Base-by-base conservation (phyloP, 2,113 vertebrate species). In the Limnothrissa miodon region DNA sequence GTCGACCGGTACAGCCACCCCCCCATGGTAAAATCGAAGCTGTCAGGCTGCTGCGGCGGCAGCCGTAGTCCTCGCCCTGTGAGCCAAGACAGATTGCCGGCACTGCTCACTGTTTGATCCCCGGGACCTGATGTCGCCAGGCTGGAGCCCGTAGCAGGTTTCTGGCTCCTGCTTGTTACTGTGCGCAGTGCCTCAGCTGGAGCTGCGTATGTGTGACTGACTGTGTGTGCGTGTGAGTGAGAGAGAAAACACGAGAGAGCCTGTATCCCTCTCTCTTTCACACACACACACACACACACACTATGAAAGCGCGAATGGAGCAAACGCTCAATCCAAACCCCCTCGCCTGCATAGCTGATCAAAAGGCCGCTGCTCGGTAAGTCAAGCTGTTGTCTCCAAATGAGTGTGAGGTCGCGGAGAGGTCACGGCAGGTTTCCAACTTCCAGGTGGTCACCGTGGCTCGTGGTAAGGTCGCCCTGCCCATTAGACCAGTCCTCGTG, bases 71-170 rank as follows among this genome's bases (percentile, higher is more conserved):
- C 85, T 74, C 87, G 88, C 87, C 82, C 89, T 89, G 91, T 88
- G 89, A 87, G 83, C 51, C 81, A 90, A 92, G 90, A 93, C 90
- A 89, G 87, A 89, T 89, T 92, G 87, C 86, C 87, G 88, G 81
- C 81, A 62, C 70, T 82, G 81, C 66, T 74, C 86, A 86, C 85
- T 90, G 88, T 90, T 92, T 93, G 89, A 91, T 92, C 87, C 87
- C 87, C 85, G 62, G 87, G 84, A 90, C 81, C 88, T 87, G 86
- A 81, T 88, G 81, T 88, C 83, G 66, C 66, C 25, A 87, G 78
- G 85, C 81, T 87, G 85, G 79, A 86, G 80, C 88, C 78, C 85
- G 88, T 89, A 91, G 88, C 89, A 88, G 89, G 89, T 90, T 86
- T 88, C 91, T 89, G 85, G 85, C 87, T 82, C 74, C 82, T 46